Percentiles rank a stretch among this genome's conserved stretches.
Conservation (phyloP, 1,140 invertebrate species). For the Bombus huntii region DNA sequence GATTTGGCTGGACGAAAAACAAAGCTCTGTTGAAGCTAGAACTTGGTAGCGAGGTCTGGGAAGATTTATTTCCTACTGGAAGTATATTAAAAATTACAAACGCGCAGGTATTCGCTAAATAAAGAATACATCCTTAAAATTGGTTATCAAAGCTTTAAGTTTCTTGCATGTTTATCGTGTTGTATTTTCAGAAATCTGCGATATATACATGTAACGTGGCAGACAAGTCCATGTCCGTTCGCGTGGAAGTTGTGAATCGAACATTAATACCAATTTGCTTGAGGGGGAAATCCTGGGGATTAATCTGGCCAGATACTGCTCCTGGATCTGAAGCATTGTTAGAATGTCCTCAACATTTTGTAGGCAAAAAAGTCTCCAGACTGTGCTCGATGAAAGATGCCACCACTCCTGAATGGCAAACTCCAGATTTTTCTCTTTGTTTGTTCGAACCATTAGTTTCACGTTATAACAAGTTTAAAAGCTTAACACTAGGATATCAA, state of each 20-base stretch:
- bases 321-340: constrained; percentile 84
- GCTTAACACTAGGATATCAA: constrained; percentile 86
- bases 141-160: neutral
- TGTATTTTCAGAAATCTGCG: constrained; percentile 84
- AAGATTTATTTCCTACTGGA: constrained; percentile 90
- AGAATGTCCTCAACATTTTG: constrained; percentile 84
- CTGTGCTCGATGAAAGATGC: constrained; percentile 84
- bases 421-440: constrained; percentile 89
- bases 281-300: constrained; percentile 79
- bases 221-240: constrained; percentile 84
- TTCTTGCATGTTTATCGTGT: neutral
- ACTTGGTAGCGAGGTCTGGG: constrained; percentile 89
- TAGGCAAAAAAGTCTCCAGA: constrained; percentile 81
- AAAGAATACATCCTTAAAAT: neutral
- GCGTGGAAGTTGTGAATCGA: constrained; percentile 85
- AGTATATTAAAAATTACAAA: constrained; percentile 90
- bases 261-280: constrained; percentile 84
- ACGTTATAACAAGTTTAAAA: constrained; percentile 86
- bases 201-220: constrained; percentile 85
- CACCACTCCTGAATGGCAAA: constrained; percentile 86
- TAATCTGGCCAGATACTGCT: constrained; percentile 85
- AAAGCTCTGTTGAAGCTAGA: constrained; percentile 87
- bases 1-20: constrained; percentile 91
- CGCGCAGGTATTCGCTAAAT: constrained; percentile 83
- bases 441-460: constrained; percentile 85